phyloP scores from a whole-genome alignment of 2,888 invertebrate genomes.

The Mythimna albipuncta region DNA sequence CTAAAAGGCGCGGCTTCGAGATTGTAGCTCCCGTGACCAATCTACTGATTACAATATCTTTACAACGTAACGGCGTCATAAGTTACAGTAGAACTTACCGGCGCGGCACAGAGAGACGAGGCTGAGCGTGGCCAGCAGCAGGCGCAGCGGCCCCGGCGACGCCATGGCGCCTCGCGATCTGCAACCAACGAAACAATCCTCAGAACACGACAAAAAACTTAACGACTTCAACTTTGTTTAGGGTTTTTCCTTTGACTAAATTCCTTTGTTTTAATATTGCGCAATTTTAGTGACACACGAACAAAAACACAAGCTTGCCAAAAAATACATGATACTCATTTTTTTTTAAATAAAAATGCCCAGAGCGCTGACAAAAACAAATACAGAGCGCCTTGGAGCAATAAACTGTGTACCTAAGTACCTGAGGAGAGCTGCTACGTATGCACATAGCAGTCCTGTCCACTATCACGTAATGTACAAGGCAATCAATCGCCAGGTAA shows the following conservation, averaged over 20 bases:
- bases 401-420: background rate
- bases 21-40: background rate
- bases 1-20: constrained; percentile 11
- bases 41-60: constrained; percentile 9
- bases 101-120: constrained; percentile 71
- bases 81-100: constrained; percentile 69
- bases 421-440: background rate
- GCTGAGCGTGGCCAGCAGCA: constrained; percentile 70
- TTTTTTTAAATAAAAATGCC: background rate
- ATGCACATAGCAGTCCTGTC: constrained; percentile 10
- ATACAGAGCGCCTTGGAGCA: background rate
- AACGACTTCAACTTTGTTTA: background rate
- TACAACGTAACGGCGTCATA: background rate
- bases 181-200: constrained; percentile 65
- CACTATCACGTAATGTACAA: constrained; percentile 38
- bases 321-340: background rate
- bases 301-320: background rate
- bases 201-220: background rate
- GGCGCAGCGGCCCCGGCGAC: constrained; percentile 69
- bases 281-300: background rate
- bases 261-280: constrained; percentile 1
- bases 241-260: background rate
- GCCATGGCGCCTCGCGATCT: constrained; percentile 80
- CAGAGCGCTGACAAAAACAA: background rate
- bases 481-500: constrained; percentile 44